Base-by-base conservation (phyloP, 2,888 invertebrate species). In the Nysson spinosus region DNA sequence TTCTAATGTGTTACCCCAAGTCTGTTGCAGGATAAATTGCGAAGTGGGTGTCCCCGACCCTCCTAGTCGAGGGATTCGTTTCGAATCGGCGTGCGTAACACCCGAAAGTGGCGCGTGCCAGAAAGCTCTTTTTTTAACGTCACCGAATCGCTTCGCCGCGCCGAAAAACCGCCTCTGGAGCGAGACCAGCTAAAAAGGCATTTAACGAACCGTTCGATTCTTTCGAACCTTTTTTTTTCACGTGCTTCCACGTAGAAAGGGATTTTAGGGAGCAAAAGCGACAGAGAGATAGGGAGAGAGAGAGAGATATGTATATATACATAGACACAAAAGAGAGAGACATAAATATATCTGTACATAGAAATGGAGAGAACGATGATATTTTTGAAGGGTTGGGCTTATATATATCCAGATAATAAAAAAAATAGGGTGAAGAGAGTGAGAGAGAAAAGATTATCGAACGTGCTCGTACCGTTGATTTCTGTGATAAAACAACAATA, bases 121-220 rank as follows among this genome's bases (percentile, higher is more conserved):
- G 67, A 75, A 75, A 72, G 50, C n/a, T n/a, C 50, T 69, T 61
- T 72, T 73, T 67, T 72, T 75, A 52, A 61, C 49, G 55, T 63
- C 70, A 66, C 61, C 57, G 62, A 56, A 40, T 61, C 54, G 65
- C 66, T 72, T 63, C 62, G 51, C 64, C 57, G 54, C 64, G 64
- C 52, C 58, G 58, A 61, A 69, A 63, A 62, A 47, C 50, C 55
- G 43, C 47, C 61, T 68, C 63, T 52, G 51, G 56, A 57, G 55
- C 66, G 61, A 44, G 61, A 61, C 52, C 32, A 47, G 54, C 42
- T 60, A 64, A 65, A 72, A 68, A 56, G 72, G 51, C 64, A 75
- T 75, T 78, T 71, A 75, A 68, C 72, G 68, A 77, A 77, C 62
- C 67, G 58, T 75, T 60, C 51, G 47, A 58, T 67, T 67, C 72